Base-by-base conservation (phyloP, 2,113 vertebrate species). In the Rousettus leschenaultii region DNA sequence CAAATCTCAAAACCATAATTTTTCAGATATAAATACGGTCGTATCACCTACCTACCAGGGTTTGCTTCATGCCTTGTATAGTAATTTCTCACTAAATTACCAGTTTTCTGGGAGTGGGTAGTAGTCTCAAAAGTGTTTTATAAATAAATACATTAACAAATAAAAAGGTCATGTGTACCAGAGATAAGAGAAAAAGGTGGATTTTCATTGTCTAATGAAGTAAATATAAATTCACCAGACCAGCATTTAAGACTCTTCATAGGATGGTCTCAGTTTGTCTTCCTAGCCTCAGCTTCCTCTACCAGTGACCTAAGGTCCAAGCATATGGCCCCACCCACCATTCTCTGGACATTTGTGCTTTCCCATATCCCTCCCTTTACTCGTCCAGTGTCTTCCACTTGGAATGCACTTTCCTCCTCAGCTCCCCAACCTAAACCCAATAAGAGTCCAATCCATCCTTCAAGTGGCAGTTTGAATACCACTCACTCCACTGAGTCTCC, bases 31-130 rank as follows among this genome's bases (percentile, higher is more conserved):
- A 85, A 93, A 66, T n/a, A 53, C 4, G n/a, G 65, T 48, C 30
- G 70, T 65, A 65, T 8, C 45, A 61, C 24, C 9, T 43, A 33
- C 63, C 33, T 85, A 57, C 26, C 33, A 65, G 55, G 19, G 3
- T 86, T 82, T 88, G 35, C n/a, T 30, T 94, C 35, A 6, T 43
- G 3, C 21, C 26, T 70, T 85, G 16, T 53, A 63, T 61, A 80
- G 33, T 86, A 84, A 45, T 30, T 90, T 96, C n/a, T 94, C 40
- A 83, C 19, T 75, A 83, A 96, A 65, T 63, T 78, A n/a, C n/a
- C 9, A 89, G 51, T 73, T 43, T 53, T 80, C 48, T 86, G 22
- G 22, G 59, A 63, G 14, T 83, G 16, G 33, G 14, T 55, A 96
- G 59, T 71, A 53, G 48, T 77, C 68, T 84, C 6, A 28, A 12